Evolutionary conservation across 1,140 invertebrate genomes (phyloP), one percentile per base, ranked within the genome.

Genomic region (Drosophila erecta): DNA sequence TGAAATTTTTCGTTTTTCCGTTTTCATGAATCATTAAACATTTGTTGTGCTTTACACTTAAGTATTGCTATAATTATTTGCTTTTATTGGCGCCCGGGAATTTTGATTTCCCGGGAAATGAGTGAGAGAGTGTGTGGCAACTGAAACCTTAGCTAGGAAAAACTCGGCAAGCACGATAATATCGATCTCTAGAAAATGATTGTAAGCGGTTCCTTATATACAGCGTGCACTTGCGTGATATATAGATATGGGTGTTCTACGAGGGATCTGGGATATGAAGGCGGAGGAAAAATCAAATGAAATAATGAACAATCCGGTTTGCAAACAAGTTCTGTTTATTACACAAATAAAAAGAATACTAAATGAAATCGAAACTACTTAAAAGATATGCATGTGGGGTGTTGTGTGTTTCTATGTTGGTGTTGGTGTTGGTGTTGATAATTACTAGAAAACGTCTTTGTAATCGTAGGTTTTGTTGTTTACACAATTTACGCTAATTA

Each of bases 361-460:
- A 87, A 87, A 69, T 79, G 66, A 86, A 87, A 86, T 79, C 83
- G 70, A 86, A 86, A 89, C 83, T 86, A 86, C 83, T 86, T 86
- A 86, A 79, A 56, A 79, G 57, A 69, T 55, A 86, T 65, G 81
- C 51, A 55, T 81, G 69, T 76, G 53, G 35, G 35, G 22, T 40
- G 17, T 4, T 35, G 27, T 43, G 24, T 43, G 27, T 56, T 24
- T 56, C 33, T 62, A 41, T 57, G 27, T 49, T 15, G 27, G 30
- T 49, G 47, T 49, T 15, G 27, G 30, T 49, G 47, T 49, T 49
- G 47, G 44, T 73, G 67, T 76, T 72, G 58, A 70, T 84, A 84
- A 80, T 85, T 84, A 84, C 81, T 84, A 84, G 81, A 85, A 85
- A 86, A 85, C 81, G 81, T 86, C 81, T 85, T 85, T 85, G 81